Conservation (phyloP, 2,797 vertebrate genomes). For the Basileuterus tristriatus region DNA sequence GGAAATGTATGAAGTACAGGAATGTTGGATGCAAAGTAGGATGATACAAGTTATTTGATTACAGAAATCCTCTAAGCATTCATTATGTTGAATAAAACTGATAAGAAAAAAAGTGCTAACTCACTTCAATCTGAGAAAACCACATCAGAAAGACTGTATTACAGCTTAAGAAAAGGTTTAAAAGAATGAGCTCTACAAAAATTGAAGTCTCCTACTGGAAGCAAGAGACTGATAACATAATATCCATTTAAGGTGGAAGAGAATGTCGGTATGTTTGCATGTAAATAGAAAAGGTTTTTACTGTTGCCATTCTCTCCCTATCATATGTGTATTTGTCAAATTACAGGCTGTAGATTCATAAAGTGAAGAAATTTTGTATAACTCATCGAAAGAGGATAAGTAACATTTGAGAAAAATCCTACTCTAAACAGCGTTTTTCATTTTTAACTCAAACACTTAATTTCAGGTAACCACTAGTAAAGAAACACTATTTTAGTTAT, state of each 20-base stretch:
- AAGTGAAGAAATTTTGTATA: conserved; percentile 13
- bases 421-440: neutral
- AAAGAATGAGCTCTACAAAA: neutral
- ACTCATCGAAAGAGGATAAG: neutral
- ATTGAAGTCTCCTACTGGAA: neutral
- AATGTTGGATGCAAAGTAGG: neutral
- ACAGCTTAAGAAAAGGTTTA: neutral
- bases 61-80: neutral
- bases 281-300: neutral
- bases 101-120: neutral
- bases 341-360: neutral
- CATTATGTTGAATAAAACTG: neutral
- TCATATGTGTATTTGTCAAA: conserved; percentile 16
- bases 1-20: neutral
- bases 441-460: conserved; percentile 18
- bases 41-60: neutral
- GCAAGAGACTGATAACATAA: neutral
- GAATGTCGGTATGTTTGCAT: neutral
- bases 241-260: neutral
- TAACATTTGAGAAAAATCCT: neutral
- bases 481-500: neutral
- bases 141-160: neutral
- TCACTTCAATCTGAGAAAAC: neutral
- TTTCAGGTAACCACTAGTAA: neutral
- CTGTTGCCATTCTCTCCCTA: neutral